Conservation (phyloP, 2,888 invertebrate genomes). For the Torymus texanus region DNA sequence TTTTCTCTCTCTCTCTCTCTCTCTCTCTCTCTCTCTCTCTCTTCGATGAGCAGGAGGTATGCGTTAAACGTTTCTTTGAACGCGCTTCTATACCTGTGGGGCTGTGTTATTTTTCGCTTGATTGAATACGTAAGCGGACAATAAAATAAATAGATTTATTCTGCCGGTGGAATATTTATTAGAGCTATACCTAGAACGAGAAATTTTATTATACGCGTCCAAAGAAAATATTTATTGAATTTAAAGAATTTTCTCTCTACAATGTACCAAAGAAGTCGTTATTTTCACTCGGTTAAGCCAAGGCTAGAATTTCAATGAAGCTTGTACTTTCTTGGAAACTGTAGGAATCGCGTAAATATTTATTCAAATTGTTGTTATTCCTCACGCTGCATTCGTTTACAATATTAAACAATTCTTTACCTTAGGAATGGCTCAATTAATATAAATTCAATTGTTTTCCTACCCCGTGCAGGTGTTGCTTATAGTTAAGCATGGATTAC, state of each 20-base stretch:
- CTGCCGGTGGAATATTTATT: neutral
- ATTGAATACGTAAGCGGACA: too few relatives aligned
- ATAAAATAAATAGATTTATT: conserved; percentile 8
- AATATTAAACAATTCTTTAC: neutral
- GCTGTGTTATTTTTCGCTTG: too few relatives aligned
- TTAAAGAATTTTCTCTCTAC: conserved; percentile 12
- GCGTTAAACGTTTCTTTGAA: too few relatives aligned
- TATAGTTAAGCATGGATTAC: too few relatives aligned
- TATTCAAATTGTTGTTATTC: conserved; percentile 5
- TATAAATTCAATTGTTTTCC: neutral
- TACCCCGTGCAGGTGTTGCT: too few relatives aligned
- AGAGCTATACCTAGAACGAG: neutral
- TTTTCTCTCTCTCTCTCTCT: too few relatives aligned
- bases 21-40: too few relatives aligned
- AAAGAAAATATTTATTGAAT: conserved; percentile 4
- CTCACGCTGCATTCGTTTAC: neutral
- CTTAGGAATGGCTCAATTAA: neutral
- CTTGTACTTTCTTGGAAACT: conserved; percentile 1
- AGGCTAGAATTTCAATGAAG: conserved; percentile 22
- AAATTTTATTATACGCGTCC: conserved; percentile 16
- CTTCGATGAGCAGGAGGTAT: too few relatives aligned
- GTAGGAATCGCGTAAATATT: conserved; percentile 21
- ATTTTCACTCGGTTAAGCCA: conserved; percentile 15
- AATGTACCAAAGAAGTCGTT: neutral
- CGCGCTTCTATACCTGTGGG: too few relatives aligned